Conservation (phyloP, 2,888 invertebrate species). For the Theristus sp. region DNA sequence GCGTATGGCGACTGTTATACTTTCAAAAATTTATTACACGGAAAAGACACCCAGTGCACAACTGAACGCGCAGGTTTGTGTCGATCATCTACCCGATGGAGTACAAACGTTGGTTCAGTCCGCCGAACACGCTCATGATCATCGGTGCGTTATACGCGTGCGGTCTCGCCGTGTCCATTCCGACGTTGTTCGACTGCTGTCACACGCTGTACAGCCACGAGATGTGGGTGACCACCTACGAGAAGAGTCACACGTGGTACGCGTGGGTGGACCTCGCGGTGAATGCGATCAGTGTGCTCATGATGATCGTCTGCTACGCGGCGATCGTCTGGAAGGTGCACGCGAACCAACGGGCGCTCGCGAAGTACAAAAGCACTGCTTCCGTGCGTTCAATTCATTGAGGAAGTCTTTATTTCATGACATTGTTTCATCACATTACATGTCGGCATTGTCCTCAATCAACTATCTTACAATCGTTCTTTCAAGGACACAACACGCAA, state of each 20-base stretch:
- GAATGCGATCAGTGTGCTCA: conserved; percentile 16
- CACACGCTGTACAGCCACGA: conserved; percentile 20
- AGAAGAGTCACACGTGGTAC: conserved; percentile 14
- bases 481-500: too few relatives aligned
- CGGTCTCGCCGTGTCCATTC: conserved; percentile 18
- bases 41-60: too few relatives aligned
- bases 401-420: too few relatives aligned
- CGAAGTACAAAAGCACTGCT: not conserved
- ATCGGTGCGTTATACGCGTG: conserved; percentile 7
- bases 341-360: not conserved
- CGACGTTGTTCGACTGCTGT: conserved; percentile 22
- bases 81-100: conserved; percentile 24
- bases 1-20: too few relatives aligned
- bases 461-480: too few relatives aligned
- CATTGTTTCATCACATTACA: too few relatives aligned
- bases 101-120: conserved; percentile 20
- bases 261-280: conserved; percentile 13
- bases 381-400: too few relatives aligned
- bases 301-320: conserved; percentile 23
- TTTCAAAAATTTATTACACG: too few relatives aligned
- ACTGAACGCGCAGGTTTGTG: conserved; percentile 23
- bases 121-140: conserved; percentile 6
- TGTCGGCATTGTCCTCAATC: too few relatives aligned
- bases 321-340: conserved; percentile 17
- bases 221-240: conserved; percentile 18